phyloP scores from a whole-genome alignment of 2,797 vertebrate genomes.

The Ataeniobius toweri region DNA sequence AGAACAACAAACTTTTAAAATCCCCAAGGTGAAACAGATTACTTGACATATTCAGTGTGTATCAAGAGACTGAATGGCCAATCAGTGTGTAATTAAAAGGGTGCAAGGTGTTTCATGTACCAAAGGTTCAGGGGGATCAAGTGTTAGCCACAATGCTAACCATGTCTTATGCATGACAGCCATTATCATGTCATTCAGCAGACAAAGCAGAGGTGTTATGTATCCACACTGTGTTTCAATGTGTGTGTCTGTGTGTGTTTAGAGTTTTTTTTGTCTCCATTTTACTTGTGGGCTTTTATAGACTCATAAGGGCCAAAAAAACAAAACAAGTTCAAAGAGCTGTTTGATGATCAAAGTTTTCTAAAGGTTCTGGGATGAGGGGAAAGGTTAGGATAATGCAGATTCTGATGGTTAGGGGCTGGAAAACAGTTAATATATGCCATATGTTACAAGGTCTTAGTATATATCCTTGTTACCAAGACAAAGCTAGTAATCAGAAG shows the following conservation, averaged over 20 bases:
- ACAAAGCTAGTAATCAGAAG: neutral
- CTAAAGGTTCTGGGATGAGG: neutral
- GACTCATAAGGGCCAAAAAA: slow-evolving; percentile 1
- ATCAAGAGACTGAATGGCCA: neutral
- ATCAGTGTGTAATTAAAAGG: slow-evolving; percentile 70
- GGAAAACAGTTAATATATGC: neutral
- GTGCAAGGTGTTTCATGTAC: slow-evolving; percentile 58
- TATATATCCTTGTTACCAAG: neutral
- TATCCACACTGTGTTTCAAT: slow-evolving; percentile 32
- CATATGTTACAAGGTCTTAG: neutral
- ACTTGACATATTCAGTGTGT: neutral
- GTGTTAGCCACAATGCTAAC: slow-evolving; percentile 61
- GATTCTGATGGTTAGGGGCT: slow-evolving; percentile 1
- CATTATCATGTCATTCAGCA: slow-evolving; percentile 66
- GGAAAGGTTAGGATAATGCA: neutral
- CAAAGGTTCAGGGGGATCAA: slow-evolving; percentile 62
- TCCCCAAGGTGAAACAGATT: neutral
- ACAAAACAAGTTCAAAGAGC: slow-evolving; percentile 5
- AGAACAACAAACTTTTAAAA: neutral
- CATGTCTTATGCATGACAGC: slow-evolving; percentile 74
- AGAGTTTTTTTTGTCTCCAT: neutral
- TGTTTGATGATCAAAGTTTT: neutral
- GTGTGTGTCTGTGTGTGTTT: neutral
- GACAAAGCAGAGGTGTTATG: slow-evolving; percentile 52
- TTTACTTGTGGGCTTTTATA: slow-evolving; percentile 1